Base-by-base conservation (phyloP, 2,797 vertebrate genomes). In the Fundulus diaphanus region DNA sequence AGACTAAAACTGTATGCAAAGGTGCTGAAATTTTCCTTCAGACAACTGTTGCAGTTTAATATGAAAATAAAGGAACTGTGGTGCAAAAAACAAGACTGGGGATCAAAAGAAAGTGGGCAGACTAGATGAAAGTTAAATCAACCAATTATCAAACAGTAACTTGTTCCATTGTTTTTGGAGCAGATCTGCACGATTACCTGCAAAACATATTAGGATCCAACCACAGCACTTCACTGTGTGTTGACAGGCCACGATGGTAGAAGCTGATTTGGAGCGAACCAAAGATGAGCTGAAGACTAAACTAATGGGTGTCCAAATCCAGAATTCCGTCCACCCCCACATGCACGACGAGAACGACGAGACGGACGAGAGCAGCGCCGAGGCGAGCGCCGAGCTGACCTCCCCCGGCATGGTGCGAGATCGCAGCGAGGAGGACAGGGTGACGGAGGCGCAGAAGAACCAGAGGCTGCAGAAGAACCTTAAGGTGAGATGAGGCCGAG, bases 371-470 rank as follows among this genome's bases (percentile, higher is more conserved):
- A 99, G 96, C 0, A 96, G 96, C 0, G 98, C 97, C 0, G 97
- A 99, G 87, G 98, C 97, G 42, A 99, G 98, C 0, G 98, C 98
- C 0, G 98, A 99, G 78, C 90, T 99, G 11, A 94, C 88, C 13
- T 94, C 95, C 0, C 96, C 97, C 0, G 97, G 96, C 74, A 96
- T 94, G 80, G 94, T 94, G 76, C 96, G 96, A 73, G 98, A 99
- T 86, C 97, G 98, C 82, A 99, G 97, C 0, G 98, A 99, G 88
- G 98, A 99, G 84, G 95, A 99, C 22, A 94, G 98, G 63, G 95
- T 97, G 69, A 99, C 98, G 0, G 98, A 99, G 79, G 96, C 98
- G 0, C 97, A 98, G 92, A 99, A 99, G 93, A 99, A 99, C 0
- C 95, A 96, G 82, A 93, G 96, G 70, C 96, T 99, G 73, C 97